phyloP scores from a whole-genome alignment of 2,888 invertebrate genomes.

The Tribolium freemani region DNA sequence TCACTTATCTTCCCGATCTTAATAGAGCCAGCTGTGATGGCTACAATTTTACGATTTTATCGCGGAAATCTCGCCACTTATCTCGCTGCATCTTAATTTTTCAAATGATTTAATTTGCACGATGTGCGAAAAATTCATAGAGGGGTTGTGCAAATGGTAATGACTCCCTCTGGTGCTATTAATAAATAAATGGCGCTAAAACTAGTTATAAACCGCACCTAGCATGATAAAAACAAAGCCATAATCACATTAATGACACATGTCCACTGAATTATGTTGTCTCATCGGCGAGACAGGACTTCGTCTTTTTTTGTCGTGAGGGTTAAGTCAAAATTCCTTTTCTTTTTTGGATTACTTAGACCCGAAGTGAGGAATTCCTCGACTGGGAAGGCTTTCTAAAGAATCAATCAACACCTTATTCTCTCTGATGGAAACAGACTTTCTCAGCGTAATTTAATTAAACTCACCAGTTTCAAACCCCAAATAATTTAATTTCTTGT shows the following conservation, averaged over 20 bases:
- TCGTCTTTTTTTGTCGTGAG: neutral
- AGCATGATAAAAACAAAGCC: conserved; percentile 21
- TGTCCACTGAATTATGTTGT: neutral
- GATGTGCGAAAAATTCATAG: neutral
- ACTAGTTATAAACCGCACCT: conserved; percentile 27
- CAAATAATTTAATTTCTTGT: neutral
- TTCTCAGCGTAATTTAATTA: neutral
- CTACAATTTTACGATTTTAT: conserved; percentile 41
- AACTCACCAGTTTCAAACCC: neutral
- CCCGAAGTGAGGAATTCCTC: conserved; percentile 22
- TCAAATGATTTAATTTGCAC: conserved; percentile 36
- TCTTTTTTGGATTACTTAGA: conserved; percentile 20
- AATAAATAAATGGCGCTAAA: conserved; percentile 34
- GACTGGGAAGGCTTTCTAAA: neutral
- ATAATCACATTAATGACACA: conserved; percentile 7
- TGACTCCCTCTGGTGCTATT: conserved; percentile 25
- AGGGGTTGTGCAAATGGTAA: conserved; percentile 5
- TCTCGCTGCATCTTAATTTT: conserved; percentile 38
- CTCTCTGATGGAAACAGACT: neutral
- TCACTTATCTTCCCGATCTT: conserved; percentile 38
- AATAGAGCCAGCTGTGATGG: conserved; percentile 40
- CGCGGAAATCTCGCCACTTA: conserved; percentile 30
- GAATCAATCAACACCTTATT: conserved; percentile 20
- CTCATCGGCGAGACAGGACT: neutral
- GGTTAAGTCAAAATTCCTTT: neutral